Evolutionary conservation across 2,888 invertebrate genomes (phyloP), one percentile per base, ranked within the genome.

Genomic region (Lomographa bimaculata): DNA sequence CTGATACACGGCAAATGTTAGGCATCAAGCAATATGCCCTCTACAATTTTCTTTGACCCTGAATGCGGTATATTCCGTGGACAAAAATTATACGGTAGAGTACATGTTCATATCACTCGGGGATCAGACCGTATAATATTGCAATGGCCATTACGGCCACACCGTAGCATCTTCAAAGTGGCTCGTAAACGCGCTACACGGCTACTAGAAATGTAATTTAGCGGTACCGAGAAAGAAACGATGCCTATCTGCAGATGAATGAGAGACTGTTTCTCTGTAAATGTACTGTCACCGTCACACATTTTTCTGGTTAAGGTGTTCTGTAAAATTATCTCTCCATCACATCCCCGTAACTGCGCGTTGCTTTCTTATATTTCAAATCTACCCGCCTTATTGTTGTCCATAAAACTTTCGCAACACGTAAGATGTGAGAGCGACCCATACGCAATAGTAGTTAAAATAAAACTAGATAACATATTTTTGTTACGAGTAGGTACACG

Each of bases 191-290:
- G 80, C 73, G 79, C 74, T 78, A 75, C 78, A 75, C 76, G 71
- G 84, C 87, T 84, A 84, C 86, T 87, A 86, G 83, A 84, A 82
- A 76, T 76, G 84, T 80, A 79, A 84, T 86, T 84, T 87, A 85
- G 86, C 86, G 83, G 86, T 83, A 86, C 85, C 66, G 71, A 74
- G 84, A 84, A 84, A 81, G 71, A 79, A 75, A 70, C 67, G 82
- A 86, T 84, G 71, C 67, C 77, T 77, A 84, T 86, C 86, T 72
- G 56, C 69, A 78, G 73, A 76, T 80, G 79, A 75, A 83, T 83
- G 81, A 73, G 74, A 72, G 65, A 73, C 71, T 68, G 79, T 76
- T 68, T 70, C 72, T 71, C 71, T 69, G 78, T 75, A 72, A 71
- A 72, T 71, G 64, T 70, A 64, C 60, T 58, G 71, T 71, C 69